Evolutionary conservation across 1,140 invertebrate species (phyloP).

Genomic region (Carposina sasakii): DNA sequence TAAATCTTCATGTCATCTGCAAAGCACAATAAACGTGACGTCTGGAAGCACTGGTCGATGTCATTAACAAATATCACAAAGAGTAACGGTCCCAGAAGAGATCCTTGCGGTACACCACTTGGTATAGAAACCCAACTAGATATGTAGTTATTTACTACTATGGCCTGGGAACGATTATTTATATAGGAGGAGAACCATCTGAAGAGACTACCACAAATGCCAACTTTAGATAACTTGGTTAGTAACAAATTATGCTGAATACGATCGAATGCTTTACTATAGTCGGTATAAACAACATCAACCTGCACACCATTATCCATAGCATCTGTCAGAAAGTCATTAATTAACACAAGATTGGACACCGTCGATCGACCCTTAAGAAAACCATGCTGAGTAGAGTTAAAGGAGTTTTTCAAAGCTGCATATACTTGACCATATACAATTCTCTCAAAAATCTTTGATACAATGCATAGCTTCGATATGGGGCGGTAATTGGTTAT

Average conservation of each 20-base stretch:
- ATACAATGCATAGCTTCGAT: too few species aligned
- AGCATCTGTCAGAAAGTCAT: conserved; percentile 10
- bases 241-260: conserved; percentile 13
- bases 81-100: background rate
- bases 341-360: conserved; percentile 11
- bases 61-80: background rate
- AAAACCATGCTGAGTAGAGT: conserved; percentile 20
- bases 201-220: conserved; percentile 19
- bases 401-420: conserved; percentile 10
- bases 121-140: conserved; percentile 5
- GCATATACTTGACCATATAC: conserved; percentile 18
- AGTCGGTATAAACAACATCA: too few species aligned
- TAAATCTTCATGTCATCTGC: background rate
- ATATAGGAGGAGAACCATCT: too few species aligned
- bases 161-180: conserved; percentile 22
- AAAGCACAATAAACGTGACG: too few species aligned
- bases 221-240: conserved; percentile 7
- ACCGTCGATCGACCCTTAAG: conserved; percentile 8
- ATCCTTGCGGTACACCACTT: too few species aligned
- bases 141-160: conserved; percentile 20
- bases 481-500: conserved; percentile 22
- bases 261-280: conserved; percentile 33
- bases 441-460: conserved; percentile 25
- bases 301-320: conserved; percentile 14
- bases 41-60: background rate